Percentiles rank a stretch among this genome's conserved stretches.
These are phyloP conservation scores for Papilio protenor DNA, from an alignment of 2,888 invertebrate species.

Conservation along the genomic window DNA sequence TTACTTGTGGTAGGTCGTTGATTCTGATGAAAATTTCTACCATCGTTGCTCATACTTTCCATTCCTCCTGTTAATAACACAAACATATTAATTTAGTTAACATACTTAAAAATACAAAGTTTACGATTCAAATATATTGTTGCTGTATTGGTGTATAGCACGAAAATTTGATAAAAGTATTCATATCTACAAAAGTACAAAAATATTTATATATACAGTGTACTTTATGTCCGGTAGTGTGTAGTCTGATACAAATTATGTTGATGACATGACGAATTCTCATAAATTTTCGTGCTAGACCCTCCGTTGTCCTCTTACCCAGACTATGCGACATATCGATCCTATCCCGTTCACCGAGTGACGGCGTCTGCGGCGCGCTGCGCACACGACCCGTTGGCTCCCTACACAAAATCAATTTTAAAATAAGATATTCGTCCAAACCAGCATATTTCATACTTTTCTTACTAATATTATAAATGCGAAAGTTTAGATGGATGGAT, in stretches of 20 bases:
- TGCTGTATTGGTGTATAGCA: too few relatives aligned
- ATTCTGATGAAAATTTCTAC: conserved; percentile 73
- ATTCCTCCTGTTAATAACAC: conserved; percentile 61
- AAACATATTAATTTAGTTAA: not conserved
- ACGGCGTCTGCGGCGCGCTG: conserved; percentile 85
- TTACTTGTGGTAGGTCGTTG: conserved; percentile 79
- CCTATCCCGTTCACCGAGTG: conserved; percentile 77
- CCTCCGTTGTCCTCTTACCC: conserved; percentile 56
- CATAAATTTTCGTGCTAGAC: not conserved
- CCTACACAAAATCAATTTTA: conserved; percentile 51
- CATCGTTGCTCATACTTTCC: conserved; percentile 73
- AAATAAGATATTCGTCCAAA: not conserved
- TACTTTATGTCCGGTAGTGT: too few relatives aligned
- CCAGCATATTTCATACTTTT: not conserved
- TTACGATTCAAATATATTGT: not conserved
- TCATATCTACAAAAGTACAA: too few relatives aligned
- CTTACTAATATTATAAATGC: not conserved
- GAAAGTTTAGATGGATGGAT: too few relatives aligned
- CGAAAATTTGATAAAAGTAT: too few relatives aligned
- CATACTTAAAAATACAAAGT: not conserved
- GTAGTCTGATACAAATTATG: too few relatives aligned
- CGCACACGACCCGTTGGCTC: conserved; percentile 71
- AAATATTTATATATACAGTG: too few relatives aligned
- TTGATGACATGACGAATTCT: too few relatives aligned
- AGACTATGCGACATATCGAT: conserved; percentile 82